Base-by-base conservation (phyloP, 2,113 vertebrate genomes). In the Protomyctophum bolini region DNA sequence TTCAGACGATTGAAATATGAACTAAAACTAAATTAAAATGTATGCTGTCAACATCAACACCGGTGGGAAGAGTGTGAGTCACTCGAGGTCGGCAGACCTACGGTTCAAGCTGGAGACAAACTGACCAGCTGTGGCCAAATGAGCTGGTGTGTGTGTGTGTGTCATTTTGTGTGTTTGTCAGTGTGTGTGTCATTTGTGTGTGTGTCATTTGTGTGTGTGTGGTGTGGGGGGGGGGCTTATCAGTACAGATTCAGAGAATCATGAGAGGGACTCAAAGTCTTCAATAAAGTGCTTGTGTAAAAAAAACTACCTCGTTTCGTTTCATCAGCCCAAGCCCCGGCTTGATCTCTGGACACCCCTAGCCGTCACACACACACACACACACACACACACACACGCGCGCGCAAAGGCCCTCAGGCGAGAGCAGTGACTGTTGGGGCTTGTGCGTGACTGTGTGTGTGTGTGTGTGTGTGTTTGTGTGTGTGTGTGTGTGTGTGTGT, bases 21-120 rank as follows among this genome's bases (percentile, higher is more conserved):
- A n/a, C n/a, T n/a, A n/a, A n/a, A n/a, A n/a, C n/a, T n/a, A n/a
- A n/a, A n/a, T n/a, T n/a, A n/a, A n/a, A n/a, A n/a, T n/a, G n/a
- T n/a, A n/a, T n/a, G 4, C 51, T 74, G 71, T 76, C 68, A 45
- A 66, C 73, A 81, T 72, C 50, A 65, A 76, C n/a, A 73, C 68
- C 57, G 56, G 6, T n/a, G 50, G 11, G n/a, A n/a, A n/a, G n/a
- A 41, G 61, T 11, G 6, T 63, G 49, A 59, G 59, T 65, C 56
- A 74, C 56, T 56, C 12, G 14, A 48, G 45, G 12, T n/a, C n/a
- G n/a, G n/a, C n/a, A n/a, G n/a, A n/a, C n/a, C n/a, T n/a, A 29
- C n/a, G 9, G 10, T 6, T 61, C 21, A 28, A 57, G 6, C 9
- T 59, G 15, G 55, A 55, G 21, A 49, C 7, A 70, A 70, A 47